phyloP scores from a whole-genome alignment of 2,797 vertebrate species.

The Myiotriccus ornatus region DNA sequence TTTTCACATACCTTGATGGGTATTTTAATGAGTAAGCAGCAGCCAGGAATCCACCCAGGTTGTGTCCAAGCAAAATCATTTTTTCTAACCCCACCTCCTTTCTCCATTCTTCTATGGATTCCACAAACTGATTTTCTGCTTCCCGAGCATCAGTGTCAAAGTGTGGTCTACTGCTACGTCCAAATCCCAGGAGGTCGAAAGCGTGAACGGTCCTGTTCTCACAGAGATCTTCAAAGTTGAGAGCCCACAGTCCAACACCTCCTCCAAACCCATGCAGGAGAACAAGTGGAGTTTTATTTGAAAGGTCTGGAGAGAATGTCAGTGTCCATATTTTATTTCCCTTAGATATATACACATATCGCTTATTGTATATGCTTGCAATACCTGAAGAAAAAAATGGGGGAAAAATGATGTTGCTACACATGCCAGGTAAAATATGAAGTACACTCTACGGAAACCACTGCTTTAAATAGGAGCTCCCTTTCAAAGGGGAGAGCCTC shows the following conservation, averaged over 20 bases:
- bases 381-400: constrained; percentile 79
- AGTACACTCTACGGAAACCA: background rate
- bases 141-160: constrained; percentile 83
- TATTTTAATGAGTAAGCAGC: constrained; percentile 88
- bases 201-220: constrained; percentile 85
- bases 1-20: constrained; percentile 83
- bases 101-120: constrained; percentile 94
- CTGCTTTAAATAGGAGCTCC: background rate
- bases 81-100: constrained; percentile 82
- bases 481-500: background rate
- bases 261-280: constrained; percentile 94
- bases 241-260: constrained; percentile 92
- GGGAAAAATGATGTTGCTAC: background rate
- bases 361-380: constrained; percentile 79
- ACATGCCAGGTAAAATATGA: background rate
- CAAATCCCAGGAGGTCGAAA: constrained; percentile 92
- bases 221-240: constrained; percentile 88
- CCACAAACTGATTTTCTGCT: constrained; percentile 92
- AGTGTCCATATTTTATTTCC: constrained; percentile 91
- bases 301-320: constrained; percentile 71
- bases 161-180: constrained; percentile 89
- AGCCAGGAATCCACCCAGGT: constrained; percentile 91
- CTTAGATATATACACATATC: constrained; percentile 79
- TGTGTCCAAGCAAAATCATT: constrained; percentile 93
- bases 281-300: constrained; percentile 85